Percentiles rank a stretch among this genome's conserved stretches.
These are phyloP conservation scores for Achroia grisella DNA, from an alignment of 1,140 invertebrate species.

Conservation along the genomic window DNA sequence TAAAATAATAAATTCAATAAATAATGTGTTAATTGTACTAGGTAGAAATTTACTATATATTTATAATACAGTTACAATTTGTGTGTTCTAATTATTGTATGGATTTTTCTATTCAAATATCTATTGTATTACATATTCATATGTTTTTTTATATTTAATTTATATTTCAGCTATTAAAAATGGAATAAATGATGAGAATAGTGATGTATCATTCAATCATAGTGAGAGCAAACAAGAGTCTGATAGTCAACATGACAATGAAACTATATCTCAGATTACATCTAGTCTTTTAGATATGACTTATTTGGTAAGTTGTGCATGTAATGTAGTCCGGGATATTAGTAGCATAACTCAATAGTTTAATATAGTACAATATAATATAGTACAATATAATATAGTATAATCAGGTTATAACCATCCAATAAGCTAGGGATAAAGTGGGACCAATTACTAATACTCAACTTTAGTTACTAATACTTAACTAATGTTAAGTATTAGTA, in stretches of 20 bases:
- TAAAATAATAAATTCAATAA: background rate
- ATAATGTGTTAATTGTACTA: background rate
- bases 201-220: constrained; percentile 23
- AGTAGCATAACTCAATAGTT: too few species aligned
- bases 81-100: background rate
- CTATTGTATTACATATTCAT: background rate
- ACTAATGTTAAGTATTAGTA: too few species aligned
- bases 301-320: constrained; percentile 46
- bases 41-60: background rate
- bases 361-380: too few species aligned
- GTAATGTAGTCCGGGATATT: too few species aligned
- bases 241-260: constrained; percentile 42
- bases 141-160: constrained; percentile 7
- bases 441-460: too few species aligned
- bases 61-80: background rate
- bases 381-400: too few species aligned
- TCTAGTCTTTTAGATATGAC: constrained; percentile 53
- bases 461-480: too few species aligned
- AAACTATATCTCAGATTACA: constrained; percentile 42
- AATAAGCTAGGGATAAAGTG: too few species aligned
- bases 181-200: constrained; percentile 28
- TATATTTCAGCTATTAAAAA: constrained; percentile 43
- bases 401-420: too few species aligned
- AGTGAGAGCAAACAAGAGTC: constrained; percentile 26
- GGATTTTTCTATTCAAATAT: too few species aligned